Conservation (phyloP, 2,113 vertebrate genomes). For the Numida meleagris region DNA sequence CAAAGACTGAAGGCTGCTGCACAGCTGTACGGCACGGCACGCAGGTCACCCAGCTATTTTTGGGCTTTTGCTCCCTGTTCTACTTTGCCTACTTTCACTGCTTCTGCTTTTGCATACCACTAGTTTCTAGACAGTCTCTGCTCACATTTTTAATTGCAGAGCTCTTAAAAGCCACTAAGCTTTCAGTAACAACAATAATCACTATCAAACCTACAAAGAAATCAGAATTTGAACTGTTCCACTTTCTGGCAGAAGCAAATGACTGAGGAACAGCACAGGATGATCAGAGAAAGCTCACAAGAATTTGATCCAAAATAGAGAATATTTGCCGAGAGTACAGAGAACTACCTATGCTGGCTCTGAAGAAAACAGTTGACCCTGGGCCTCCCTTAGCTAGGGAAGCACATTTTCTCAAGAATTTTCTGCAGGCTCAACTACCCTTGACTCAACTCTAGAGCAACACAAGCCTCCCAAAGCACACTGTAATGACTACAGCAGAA, state of each 20-base stretch:
- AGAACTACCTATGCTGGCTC: neutral
- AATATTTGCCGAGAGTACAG: neutral
- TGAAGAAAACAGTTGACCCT: neutral
- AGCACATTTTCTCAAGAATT: neutral
- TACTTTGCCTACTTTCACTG: neutral
- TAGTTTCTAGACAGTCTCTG: neutral
- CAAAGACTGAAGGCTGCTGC: neutral
- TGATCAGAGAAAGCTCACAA: neutral
- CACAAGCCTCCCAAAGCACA: neutral
- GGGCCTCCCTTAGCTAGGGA: neutral
- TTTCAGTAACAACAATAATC: neutral
- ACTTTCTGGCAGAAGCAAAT: neutral
- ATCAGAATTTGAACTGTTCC: neutral
- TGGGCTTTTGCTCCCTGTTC: neutral
- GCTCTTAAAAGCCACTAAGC: neutral
- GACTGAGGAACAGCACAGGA: neutral
- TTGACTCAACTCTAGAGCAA: neutral
- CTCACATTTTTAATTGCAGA: neutral
- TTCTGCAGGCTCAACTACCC: neutral
- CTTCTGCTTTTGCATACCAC: neutral
- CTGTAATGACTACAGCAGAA: neutral
- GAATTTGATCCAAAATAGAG: neutral
- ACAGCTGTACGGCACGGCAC: rapidly evolving
- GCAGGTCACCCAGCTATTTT: neutral
- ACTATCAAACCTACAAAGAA: neutral